phyloP scores from a whole-genome alignment of 1,140 invertebrate genomes.

The Maconellicoccus hirsutus region DNA sequence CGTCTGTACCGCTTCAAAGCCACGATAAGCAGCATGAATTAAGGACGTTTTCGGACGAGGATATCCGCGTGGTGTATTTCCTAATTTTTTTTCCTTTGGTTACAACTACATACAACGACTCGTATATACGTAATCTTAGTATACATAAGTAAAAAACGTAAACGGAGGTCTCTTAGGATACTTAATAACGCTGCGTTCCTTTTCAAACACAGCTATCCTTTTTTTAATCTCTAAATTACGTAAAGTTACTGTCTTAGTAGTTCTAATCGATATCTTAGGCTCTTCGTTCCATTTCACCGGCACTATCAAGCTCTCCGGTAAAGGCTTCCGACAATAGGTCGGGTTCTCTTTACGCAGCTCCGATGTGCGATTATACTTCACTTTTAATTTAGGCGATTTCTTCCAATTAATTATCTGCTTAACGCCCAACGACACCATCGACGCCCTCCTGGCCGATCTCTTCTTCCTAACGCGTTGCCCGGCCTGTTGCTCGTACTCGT shows the following conservation, averaged over 20 bases:
- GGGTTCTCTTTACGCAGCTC: neutral
- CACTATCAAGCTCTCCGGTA: neutral
- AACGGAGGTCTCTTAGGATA: conserved; percentile 9
- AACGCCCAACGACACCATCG: conserved; percentile 7
- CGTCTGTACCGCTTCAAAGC: no score
- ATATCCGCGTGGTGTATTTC: no score
- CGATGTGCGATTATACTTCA: neutral
- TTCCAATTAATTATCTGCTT: neutral
- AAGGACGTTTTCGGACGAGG: no score
- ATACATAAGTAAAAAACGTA: neutral
- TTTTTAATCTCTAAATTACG: conserved; percentile 3
- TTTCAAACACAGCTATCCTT: neutral
- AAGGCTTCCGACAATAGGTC: neutral
- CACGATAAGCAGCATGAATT: no score
- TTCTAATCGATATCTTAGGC: neutral
- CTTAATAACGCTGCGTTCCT: neutral
- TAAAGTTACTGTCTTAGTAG: neutral
- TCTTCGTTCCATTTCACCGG: neutral
- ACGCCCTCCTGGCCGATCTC: neutral
- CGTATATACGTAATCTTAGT: no score
- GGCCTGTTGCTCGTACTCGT: neutral
- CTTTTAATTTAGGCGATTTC: neutral
- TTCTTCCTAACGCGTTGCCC: neutral
- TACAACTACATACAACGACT: no score
- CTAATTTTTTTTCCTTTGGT: no score